Percentiles rank a stretch among this genome's conserved stretches.
Evolutionary conservation across 2,888 invertebrate genomes (phyloP).

Genomic region (Artemia sinica): DNA sequence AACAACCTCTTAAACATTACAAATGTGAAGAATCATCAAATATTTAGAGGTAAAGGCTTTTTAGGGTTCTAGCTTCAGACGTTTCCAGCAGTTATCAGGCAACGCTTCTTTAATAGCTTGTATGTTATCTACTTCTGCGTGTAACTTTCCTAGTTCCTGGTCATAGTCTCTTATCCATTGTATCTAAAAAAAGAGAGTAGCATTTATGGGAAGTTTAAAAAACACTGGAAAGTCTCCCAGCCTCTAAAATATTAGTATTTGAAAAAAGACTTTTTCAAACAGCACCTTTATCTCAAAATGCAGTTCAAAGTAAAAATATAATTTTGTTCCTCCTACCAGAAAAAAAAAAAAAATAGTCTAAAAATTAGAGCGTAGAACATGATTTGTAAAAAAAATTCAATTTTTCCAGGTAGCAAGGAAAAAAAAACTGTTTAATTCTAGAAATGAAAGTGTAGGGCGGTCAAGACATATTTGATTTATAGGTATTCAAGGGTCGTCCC

Average conservation of each 20-base stretch:
- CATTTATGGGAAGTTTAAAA: not conserved
- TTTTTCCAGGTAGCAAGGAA: too few relatives aligned
- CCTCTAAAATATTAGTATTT: not conserved
- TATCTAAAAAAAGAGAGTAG: constrained; percentile 30
- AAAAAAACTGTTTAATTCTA: too few relatives aligned
- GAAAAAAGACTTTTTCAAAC: not conserved
- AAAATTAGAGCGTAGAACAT: constrained; percentile 9
- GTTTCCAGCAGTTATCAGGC: constrained; percentile 61
- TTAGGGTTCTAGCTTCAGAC: constrained; percentile 53
- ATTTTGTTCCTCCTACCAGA: not conserved
- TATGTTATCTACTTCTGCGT: constrained; percentile 61
- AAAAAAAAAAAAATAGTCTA: too few relatives aligned
- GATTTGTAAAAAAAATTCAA: constrained; percentile 1
- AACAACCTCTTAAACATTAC: not conserved
- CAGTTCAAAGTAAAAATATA: not conserved
- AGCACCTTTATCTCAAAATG: not conserved
- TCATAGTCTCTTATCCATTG: constrained; percentile 63
- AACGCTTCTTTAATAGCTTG: constrained; percentile 59
- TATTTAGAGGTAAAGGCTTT: not conserved
- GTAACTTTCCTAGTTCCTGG: constrained; percentile 50
- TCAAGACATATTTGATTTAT: too few relatives aligned
- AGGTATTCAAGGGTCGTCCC: too few relatives aligned
- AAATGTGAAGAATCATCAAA: not conserved
- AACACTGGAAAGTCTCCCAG: constrained; percentile 16
- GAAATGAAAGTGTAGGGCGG: too few relatives aligned